Evolutionary conservation across 2,113 vertebrate species (phyloP).

Genomic region (Acanthochromis polyacanthus): DNA sequence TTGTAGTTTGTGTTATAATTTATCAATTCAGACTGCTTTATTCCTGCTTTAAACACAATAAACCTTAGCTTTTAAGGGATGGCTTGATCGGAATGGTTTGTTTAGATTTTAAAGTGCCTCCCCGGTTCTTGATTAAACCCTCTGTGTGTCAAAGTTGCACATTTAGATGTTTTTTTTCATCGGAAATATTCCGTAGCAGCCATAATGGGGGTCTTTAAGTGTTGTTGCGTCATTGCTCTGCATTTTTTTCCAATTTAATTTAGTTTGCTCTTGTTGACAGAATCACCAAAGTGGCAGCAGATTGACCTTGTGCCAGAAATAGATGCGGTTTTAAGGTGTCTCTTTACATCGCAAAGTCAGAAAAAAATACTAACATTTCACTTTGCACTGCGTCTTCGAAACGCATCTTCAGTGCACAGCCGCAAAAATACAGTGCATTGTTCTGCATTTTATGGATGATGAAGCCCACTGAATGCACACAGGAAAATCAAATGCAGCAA

Average conservation of each 20-base stretch:
- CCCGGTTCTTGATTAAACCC: no score
- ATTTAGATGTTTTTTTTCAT: no score
- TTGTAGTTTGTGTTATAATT: neutral
- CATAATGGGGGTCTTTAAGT: no score
- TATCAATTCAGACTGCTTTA: neutral
- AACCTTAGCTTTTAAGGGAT: neutral
- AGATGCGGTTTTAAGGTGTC: neutral
- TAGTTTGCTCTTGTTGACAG: neutral
- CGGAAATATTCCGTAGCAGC: no score
- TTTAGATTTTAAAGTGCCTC: neutral
- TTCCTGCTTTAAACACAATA: neutral
- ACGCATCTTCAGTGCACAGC: neutral
- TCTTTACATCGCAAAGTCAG: neutral
- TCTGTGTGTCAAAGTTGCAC: no score
- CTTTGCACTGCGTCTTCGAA: conserved; percentile 1
- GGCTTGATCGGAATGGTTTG: neutral
- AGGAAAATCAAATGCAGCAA: neutral
- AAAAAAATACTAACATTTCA: neutral
- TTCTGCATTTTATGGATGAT: neutral
- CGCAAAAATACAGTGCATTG: neutral
- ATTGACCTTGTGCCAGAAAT: conserved; percentile 2
- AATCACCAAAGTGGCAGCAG: neutral
- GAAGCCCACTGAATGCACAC: neutral
- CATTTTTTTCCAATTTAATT: neutral
- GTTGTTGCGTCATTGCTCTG: no score